Conservation (phyloP, 2,797 vertebrate species). For the Chloroceryle inda region DNA sequence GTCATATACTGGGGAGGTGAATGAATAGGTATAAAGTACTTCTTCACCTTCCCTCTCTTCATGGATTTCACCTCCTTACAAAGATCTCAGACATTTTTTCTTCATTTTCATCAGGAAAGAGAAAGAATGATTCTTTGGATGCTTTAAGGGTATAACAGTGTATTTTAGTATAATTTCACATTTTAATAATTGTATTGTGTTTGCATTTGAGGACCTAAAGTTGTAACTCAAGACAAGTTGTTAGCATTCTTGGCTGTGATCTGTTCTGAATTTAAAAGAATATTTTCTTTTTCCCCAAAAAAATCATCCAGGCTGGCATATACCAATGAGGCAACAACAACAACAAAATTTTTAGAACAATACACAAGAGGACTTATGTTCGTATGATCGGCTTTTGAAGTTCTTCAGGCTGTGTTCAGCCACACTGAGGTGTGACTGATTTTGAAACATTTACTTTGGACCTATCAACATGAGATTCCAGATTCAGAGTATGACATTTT, state of each 20-base stretch:
- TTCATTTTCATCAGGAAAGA: neutral
- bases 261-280: conserved; percentile 34
- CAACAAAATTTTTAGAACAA: conserved; percentile 23
- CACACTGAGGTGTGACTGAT: neutral
- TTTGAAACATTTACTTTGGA: neutral
- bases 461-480: neutral
- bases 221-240: neutral
- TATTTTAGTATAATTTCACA: neutral
- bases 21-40: neutral
- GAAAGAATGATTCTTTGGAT: neutral
- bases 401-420: neutral
- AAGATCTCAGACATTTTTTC: neutral
- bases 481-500: neutral
- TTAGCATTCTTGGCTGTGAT: conserved; percentile 12
- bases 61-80: neutral
- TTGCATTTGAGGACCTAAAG: conserved; percentile 47
- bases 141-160: neutral
- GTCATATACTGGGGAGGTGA: neutral
- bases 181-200: conserved; percentile 23
- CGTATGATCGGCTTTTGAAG: neutral
- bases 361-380: neutral
- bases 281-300: neutral
- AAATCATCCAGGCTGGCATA: neutral
- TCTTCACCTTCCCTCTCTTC: neutral
- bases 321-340: neutral